Conservation (phyloP, 2,113 vertebrate species). For the Mirounga angustirostris region DNA sequence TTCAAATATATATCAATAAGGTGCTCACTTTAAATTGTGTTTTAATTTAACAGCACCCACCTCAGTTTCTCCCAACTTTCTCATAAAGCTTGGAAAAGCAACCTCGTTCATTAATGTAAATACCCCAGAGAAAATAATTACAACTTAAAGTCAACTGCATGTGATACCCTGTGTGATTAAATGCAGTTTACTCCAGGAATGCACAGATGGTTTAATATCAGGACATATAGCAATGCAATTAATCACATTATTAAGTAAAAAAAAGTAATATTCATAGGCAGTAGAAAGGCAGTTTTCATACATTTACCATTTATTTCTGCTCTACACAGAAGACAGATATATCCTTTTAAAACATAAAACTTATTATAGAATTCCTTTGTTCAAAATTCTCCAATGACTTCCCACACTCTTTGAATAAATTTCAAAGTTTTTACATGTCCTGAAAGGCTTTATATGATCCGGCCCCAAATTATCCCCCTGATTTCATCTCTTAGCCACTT, state of each 20-base stretch:
- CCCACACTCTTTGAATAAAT: neutral
- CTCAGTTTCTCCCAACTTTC: constrained; percentile 6
- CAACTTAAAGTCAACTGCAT: neutral
- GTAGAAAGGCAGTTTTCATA: neutral
- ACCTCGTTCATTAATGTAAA: neutral
- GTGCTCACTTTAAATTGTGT: neutral
- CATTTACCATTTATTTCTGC: neutral
- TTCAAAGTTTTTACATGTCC: neutral
- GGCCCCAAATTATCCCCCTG: neutral
- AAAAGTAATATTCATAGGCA: neutral
- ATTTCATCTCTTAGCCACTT: neutral
- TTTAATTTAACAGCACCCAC: neutral
- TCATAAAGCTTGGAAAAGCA: neutral
- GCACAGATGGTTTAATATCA: neutral
- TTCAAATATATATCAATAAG: constrained; percentile 38
- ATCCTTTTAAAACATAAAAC: neutral
- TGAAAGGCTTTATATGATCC: neutral
- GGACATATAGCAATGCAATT: neutral
- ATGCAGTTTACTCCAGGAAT: neutral
- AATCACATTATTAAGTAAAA: neutral
- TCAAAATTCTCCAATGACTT: neutral
- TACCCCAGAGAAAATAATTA: constrained; percentile 13
- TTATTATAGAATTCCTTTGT: neutral
- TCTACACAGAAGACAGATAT: neutral
- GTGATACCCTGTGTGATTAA: neutral